These are phyloP conservation scores for Ptychobarbus kaznakovi DNA, from an alignment of 2,797 vertebrate species.

Conservation along the genomic window DNA sequence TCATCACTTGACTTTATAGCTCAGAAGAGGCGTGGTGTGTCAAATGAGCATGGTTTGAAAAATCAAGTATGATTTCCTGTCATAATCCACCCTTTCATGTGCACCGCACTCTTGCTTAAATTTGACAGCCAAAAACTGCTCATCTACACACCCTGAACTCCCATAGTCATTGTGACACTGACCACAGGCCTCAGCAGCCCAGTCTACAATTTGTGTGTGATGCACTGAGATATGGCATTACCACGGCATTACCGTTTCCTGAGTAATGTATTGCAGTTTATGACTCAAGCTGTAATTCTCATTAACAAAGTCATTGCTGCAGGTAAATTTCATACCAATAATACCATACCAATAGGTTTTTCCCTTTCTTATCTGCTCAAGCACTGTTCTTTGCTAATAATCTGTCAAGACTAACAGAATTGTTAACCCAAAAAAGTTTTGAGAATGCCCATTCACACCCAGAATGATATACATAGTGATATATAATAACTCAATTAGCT, in stretches of 20 bases:
- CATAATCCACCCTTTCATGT: conserved; percentile 40
- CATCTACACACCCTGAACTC: conserved; percentile 1
- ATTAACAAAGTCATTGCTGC: background rate
- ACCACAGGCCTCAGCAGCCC: conserved; percentile 11
- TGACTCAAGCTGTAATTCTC: background rate
- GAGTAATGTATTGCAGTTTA: background rate
- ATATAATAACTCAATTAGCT: background rate
- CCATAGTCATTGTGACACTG: background rate
- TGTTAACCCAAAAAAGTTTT: background rate
- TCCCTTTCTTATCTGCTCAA: background rate
- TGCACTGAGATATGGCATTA: background rate
- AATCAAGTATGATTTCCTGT: conserved; percentile 48
- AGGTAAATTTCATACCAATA: background rate
- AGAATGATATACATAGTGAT: background rate
- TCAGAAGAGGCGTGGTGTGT: conserved; percentile 47
- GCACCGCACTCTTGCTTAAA: conserved; percentile 27
- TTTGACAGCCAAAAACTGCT: background rate
- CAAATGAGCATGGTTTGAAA: conserved; percentile 11
- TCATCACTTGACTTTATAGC: conserved; percentile 42
- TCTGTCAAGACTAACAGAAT: background rate
- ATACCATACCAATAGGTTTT: background rate
- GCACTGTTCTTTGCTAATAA: background rate
- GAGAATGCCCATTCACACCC: background rate
- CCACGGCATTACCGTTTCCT: background rate
- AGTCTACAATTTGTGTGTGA: background rate